Evolutionary conservation across 2,797 vertebrate species (phyloP).

Genomic region (Melanotaenia nigrans): DNA sequence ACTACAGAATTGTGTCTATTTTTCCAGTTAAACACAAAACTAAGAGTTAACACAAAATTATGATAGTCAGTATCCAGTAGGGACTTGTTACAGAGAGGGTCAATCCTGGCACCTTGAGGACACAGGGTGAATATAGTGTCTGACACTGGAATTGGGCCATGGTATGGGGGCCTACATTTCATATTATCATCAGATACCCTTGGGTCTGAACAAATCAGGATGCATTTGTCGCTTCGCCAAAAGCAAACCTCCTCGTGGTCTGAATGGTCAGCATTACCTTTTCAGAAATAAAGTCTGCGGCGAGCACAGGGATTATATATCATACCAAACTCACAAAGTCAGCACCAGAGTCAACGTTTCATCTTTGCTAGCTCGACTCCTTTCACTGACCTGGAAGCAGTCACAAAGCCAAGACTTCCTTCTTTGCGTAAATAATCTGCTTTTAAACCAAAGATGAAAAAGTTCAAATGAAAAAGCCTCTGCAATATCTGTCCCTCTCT

Average conservation of each 20-base stretch:
- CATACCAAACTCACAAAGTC: slow-evolving; percentile 31
- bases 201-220: slow-evolving; percentile 8
- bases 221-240: slow-evolving; percentile 20
- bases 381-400: slow-evolving; percentile 29
- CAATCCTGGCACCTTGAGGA: slow-evolving; percentile 4
- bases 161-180: slow-evolving; percentile 12
- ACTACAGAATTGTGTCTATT: too few relatives aligned
- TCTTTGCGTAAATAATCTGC: slow-evolving; percentile 27
- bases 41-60: slow-evolving; percentile 2
- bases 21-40: neutral
- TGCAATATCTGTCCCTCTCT: slow-evolving; percentile 12
- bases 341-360: slow-evolving; percentile 30
- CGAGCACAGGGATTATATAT: slow-evolving; percentile 24
- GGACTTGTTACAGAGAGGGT: slow-evolving; percentile 11
- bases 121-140: slow-evolving; percentile 2
- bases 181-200: slow-evolving; percentile 16
- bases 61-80: neutral
- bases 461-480: slow-evolving; percentile 23
- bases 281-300: slow-evolving; percentile 7
- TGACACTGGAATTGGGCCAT: slow-evolving; percentile 10
- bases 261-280: slow-evolving; percentile 20
- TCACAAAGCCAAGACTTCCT: neutral
- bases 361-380: slow-evolving; percentile 27
- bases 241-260: slow-evolving; percentile 6
- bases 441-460: slow-evolving; percentile 27